phyloP scores from a whole-genome alignment of 2,797 vertebrate genomes.

The Euthynnus affinis region DNA sequence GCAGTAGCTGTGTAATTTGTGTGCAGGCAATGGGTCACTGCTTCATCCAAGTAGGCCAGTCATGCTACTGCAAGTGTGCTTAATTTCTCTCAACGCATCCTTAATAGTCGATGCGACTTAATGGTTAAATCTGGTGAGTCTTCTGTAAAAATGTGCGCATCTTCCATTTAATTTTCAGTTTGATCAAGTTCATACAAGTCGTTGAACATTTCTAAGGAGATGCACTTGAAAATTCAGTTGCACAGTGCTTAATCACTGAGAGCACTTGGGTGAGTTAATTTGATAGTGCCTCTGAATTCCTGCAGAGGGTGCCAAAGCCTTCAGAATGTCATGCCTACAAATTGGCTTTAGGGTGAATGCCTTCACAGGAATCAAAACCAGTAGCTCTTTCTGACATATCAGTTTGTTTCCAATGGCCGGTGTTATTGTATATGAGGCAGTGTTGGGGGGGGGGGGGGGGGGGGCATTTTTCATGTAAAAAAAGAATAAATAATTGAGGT shows the following conservation, averaged over 20 bases:
- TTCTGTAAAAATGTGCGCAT: accelerated
- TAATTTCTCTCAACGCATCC: not conserved
- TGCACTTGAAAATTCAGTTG: accelerated
- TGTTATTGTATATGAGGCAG: not conserved
- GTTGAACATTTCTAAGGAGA: not conserved
- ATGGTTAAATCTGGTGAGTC: accelerated
- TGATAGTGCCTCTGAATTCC: conserved; percentile 57
- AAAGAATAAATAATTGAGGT: not conserved
- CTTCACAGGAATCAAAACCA: not conserved
- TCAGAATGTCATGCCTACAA: conserved; percentile 54
- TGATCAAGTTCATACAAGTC: accelerated
- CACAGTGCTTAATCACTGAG: not conserved
- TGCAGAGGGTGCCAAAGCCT: conserved; percentile 82
- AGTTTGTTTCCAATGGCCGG: not conserved
- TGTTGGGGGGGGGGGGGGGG: no score
- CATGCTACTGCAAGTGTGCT: accelerated
- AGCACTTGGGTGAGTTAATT: conserved; percentile 23
- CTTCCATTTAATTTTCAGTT: not conserved
- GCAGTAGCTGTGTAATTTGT: not conserved
- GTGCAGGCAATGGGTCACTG: not conserved
- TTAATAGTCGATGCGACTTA: accelerated
- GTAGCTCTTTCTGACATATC: not conserved
- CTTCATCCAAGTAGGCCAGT: not conserved
- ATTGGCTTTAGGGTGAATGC: not conserved
- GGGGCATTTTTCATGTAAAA: not conserved